These are phyloP conservation scores for Drosophila stalkeri DNA, from an alignment of 2,888 invertebrate genomes.

Conservation along the genomic window DNA sequence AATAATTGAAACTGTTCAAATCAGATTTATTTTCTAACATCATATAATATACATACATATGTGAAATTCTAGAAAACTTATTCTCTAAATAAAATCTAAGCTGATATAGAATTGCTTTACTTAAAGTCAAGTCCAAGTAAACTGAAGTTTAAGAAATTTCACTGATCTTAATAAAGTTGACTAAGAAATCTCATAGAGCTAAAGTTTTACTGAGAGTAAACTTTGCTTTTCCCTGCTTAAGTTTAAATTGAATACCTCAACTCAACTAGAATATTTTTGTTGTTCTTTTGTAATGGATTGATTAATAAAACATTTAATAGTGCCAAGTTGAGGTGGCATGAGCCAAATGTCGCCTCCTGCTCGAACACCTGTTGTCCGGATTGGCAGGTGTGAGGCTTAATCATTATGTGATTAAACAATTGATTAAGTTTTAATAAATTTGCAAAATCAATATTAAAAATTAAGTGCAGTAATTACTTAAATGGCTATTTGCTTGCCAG, in stretches of 20 bases:
- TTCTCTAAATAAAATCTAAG: no score
- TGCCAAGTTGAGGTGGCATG: not conserved
- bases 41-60: no score
- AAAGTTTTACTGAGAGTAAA: no score
- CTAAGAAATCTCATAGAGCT: no score
- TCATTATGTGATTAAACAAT: slow-evolving; percentile 71
- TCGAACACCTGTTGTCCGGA: slow-evolving; percentile 27
- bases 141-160: no score
- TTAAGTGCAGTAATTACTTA: slow-evolving; percentile 80
- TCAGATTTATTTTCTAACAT: no score
- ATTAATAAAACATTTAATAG: slow-evolving; percentile 10
- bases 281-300: not conserved
- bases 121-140: no score
- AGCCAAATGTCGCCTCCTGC: not conserved
- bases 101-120: no score
- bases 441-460: slow-evolving; percentile 81
- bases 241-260: not conserved
- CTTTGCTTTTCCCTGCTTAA: no score
- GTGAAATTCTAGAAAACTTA: no score
- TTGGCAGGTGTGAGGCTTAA: slow-evolving; percentile 31
- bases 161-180: no score
- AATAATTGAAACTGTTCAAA: no score
- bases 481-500: slow-evolving; percentile 74
- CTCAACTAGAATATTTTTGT: not conserved
- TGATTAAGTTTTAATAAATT: slow-evolving; percentile 81